Percentiles rank a stretch among this genome's conserved stretches.
Conservation (phyloP, 2,113 vertebrate species). For the Rhipidura dahli region DNA sequence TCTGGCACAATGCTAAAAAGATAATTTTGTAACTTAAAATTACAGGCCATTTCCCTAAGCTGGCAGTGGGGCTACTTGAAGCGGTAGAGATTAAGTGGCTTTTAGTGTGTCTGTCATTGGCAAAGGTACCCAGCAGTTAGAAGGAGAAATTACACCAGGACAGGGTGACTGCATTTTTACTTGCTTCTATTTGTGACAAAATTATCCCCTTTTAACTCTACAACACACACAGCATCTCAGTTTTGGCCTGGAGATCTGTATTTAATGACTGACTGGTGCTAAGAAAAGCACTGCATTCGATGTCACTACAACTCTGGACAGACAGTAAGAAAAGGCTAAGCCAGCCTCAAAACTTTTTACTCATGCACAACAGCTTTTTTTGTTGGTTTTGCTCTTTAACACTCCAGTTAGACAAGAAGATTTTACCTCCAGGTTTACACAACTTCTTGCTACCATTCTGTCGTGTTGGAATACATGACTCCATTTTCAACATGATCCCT, state of each 20-base stretch:
- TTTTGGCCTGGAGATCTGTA: neutral
- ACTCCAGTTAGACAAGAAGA: neutral
- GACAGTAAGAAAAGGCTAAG: neutral
- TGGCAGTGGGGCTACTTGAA: neutral
- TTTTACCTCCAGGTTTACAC: neutral
- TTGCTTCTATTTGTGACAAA: conserved; percentile 39
- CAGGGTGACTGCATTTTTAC: neutral
- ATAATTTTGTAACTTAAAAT: neutral
- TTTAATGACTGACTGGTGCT: neutral
- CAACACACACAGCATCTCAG: neutral
- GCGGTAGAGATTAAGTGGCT: neutral
- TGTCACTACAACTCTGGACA: neutral
- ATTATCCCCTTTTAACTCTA: neutral
- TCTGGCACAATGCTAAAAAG: neutral
- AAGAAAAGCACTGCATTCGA: neutral
- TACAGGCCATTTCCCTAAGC: neutral
- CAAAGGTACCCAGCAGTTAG: neutral
- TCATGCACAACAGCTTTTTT: neutral
- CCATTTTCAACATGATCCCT: neutral
- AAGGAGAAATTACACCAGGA: neutral
- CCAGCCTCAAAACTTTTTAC: neutral
- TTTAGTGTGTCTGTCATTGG: conserved; percentile 13
- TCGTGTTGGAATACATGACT: neutral
- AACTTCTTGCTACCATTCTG: neutral
- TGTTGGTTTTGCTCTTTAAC: neutral